Conservation (phyloP, 2,888 invertebrate species). For the Drosophila antonietae region DNA sequence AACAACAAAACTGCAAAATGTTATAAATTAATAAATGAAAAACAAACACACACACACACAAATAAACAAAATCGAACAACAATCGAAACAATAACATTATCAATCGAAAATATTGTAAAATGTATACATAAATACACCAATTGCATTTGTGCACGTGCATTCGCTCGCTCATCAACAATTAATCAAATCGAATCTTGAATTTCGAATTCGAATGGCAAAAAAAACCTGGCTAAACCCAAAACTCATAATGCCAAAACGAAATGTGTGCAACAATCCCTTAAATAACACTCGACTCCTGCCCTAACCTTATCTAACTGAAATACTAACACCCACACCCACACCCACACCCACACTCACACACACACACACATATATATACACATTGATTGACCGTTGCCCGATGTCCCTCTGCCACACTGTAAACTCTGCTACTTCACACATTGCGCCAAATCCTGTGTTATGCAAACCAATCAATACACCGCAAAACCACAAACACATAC, state of each 20-base stretch:
- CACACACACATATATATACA: conserved; percentile 13
- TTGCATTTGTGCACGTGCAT: conserved; percentile 79
- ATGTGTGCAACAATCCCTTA: conserved; percentile 23
- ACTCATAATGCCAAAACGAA: conserved; percentile 38
- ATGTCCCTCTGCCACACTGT: conserved; percentile 4
- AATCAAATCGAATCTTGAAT: conserved; percentile 51
- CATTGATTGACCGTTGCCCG: conserved; percentile 16
- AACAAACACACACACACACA: neutral
- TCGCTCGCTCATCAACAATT: conserved; percentile 43
- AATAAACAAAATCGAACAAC: conserved; percentile 27
- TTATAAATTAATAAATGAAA: conserved; percentile 8
- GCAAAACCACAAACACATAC: neutral
- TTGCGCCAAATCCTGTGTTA: conserved; percentile 46
- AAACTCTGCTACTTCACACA: conserved; percentile 18
- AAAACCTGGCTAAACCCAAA: conserved; percentile 29
- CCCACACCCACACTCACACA: conserved; percentile 5
- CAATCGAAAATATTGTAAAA: conserved; percentile 53
- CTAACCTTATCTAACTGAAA: conserved; percentile 41
- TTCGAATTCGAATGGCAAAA: conserved; percentile 27
- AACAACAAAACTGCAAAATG: conserved; percentile 41
- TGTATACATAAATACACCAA: conserved; percentile 81
- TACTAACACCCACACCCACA: conserved; percentile 16
- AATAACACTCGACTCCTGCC: conserved; percentile 23
- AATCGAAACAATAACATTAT: conserved; percentile 46
- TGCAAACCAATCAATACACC: conserved; percentile 30